Conservation (phyloP, 2,888 invertebrate species). For the Tetranychus piercei region DNA sequence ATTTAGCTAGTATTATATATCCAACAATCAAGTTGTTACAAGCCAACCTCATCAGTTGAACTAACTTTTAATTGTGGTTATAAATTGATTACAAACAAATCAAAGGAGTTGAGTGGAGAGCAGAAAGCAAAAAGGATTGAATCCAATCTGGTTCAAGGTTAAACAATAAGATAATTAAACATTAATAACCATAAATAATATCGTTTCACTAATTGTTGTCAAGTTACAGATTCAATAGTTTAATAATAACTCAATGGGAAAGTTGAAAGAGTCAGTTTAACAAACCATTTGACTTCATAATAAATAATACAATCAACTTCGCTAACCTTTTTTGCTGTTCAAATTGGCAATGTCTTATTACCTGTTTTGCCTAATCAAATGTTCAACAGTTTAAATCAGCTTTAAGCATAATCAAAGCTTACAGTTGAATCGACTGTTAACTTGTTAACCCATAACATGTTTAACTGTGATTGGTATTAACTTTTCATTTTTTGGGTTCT, state of each 20-base stretch:
- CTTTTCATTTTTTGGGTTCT: background rate
- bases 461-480: background rate
- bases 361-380: no score
- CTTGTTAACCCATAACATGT: background rate
- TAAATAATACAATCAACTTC: background rate
- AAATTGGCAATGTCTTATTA: background rate
- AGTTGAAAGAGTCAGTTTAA: background rate
- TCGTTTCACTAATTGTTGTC: background rate
- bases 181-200: background rate
- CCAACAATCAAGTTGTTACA: background rate
- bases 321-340: background rate
- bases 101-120: background rate
- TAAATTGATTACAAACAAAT: background rate
- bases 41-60: background rate
- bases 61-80: background rate
- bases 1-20: background rate
- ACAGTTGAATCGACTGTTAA: background rate
- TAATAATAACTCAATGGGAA: background rate
- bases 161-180: background rate
- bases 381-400: no score
- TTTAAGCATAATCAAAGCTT: no score
- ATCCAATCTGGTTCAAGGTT: slow-evolving; percentile 4
- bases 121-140: background rate
- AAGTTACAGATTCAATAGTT: background rate
- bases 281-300: background rate